Evolutionary conservation across 2,113 vertebrate genomes (phyloP).

Genomic region (Melanotaenia duboulayi): DNA sequence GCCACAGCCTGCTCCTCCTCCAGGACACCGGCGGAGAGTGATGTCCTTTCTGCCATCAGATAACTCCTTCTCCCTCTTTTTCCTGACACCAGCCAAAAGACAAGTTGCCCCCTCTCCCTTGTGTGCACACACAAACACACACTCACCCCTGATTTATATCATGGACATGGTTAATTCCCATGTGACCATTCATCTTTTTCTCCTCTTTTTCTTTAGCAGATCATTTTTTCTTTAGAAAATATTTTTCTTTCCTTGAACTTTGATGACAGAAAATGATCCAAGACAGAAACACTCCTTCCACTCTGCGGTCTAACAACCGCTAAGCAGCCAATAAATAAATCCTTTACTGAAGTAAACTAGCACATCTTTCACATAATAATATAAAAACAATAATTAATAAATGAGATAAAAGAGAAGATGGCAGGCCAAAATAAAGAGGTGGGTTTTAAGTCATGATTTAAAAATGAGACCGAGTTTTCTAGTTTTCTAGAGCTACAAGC

Average conservation of each 20-base stretch:
- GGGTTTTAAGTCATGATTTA: too few relatives aligned
- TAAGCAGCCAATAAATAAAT: too few relatives aligned
- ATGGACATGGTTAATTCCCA: slow-evolving; percentile 55
- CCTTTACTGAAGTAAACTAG: too few relatives aligned
- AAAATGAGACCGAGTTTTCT: too few relatives aligned
- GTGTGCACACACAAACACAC: too few relatives aligned
- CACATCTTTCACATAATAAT: too few relatives aligned
- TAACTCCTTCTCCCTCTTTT: slow-evolving; percentile 55
- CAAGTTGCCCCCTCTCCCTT: slow-evolving; percentile 15
- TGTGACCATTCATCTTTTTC: slow-evolving; percentile 53
- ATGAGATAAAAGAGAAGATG: too few relatives aligned
- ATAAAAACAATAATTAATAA: too few relatives aligned
- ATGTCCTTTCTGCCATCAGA: slow-evolving; percentile 70
- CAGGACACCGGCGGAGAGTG: slow-evolving; percentile 65
- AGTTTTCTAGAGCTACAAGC: too few relatives aligned
- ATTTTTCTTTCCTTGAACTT: slow-evolving; percentile 34
- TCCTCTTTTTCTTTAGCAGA: slow-evolving; percentile 35
- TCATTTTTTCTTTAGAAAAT: slow-evolving; percentile 25
- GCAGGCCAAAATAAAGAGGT: too few relatives aligned
- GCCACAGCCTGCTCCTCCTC: slow-evolving; percentile 59
- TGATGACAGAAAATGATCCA: neutral
- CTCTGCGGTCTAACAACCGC: too few relatives aligned
- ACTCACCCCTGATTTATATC: slow-evolving; percentile 48
- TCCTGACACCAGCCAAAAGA: slow-evolving; percentile 39
- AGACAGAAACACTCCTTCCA: slow-evolving; percentile 42